Evolutionary conservation across 1,140 invertebrate species (phyloP).

Genomic region (Achroia grisella): DNA sequence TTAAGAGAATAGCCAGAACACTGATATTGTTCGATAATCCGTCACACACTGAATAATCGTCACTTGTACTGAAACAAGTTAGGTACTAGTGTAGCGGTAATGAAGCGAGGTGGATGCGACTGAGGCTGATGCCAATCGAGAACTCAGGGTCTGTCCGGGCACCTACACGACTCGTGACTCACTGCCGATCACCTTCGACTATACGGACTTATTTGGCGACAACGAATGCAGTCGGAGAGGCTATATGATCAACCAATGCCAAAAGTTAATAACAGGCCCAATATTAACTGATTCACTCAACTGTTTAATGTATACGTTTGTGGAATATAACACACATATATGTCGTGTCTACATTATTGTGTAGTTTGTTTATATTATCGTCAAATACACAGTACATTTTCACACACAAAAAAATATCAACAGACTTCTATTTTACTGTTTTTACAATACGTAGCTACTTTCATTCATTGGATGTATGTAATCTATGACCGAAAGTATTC

Average conservation of each 20-base stretch:
- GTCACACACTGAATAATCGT: slow-evolving; percentile 16
- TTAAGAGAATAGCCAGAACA: background rate
- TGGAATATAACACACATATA: too few species aligned
- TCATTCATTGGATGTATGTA: too few species aligned
- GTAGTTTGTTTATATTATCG: too few species aligned
- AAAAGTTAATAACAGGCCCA: background rate
- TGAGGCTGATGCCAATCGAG: slow-evolving; percentile 22
- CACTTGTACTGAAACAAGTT: slow-evolving; percentile 22
- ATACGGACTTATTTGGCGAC: slow-evolving; percentile 67
- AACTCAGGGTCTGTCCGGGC: slow-evolving; percentile 38
- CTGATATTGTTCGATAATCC: background rate
- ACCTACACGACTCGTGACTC: slow-evolving; percentile 53
- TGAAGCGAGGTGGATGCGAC: slow-evolving; percentile 35
- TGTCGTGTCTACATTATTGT: too few species aligned
- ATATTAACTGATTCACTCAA: too few species aligned
- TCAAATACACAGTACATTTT: too few species aligned
- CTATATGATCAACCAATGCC: slow-evolving; percentile 40
- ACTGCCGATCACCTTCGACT: slow-evolving; percentile 55
- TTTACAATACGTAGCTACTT: too few species aligned
- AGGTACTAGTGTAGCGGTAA: slow-evolving; percentile 18
- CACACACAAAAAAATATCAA: too few species aligned
- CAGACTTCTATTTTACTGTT: too few species aligned
- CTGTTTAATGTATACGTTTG: too few species aligned
- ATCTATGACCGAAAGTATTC: too few species aligned
- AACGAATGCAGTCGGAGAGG: slow-evolving; percentile 38